Evolutionary conservation across 2,888 invertebrate genomes (phyloP).

Genomic region (Plagodis pulveraria): DNA sequence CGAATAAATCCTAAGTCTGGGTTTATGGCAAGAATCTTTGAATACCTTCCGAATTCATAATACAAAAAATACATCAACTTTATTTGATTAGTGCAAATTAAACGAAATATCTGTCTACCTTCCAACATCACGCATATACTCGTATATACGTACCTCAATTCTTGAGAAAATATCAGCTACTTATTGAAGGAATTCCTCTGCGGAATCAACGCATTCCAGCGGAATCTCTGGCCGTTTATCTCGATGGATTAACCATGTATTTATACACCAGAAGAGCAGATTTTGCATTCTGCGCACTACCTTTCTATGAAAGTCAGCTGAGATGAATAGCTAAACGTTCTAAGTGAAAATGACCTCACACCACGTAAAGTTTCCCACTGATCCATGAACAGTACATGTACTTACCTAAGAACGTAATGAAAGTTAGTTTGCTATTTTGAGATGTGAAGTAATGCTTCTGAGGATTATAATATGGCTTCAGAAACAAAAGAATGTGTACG

Average conservation of each 20-base stretch:
- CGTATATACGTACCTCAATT: not conserved
- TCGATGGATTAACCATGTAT: constrained; percentile 32
- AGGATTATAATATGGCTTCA: not conserved
- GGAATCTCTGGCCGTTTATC: constrained; percentile 19
- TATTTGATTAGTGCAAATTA: no score
- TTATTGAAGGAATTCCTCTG: constrained; percentile 6
- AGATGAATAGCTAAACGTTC: constrained; percentile 31
- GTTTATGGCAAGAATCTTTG: no score
- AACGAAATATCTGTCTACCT: no score
- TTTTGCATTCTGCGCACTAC: constrained; percentile 28
- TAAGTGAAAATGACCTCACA: constrained; percentile 30
- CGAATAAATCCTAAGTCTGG: no score
- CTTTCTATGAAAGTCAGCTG: constrained; percentile 35
- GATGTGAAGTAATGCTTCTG: constrained; percentile 1
- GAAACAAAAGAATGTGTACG: no score
- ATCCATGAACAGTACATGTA: constrained; percentile 12
- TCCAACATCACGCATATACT: no score
- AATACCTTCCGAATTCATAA: no score
- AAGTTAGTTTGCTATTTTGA: constrained; percentile 3
- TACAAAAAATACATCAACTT: no score
- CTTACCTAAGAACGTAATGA: constrained; percentile 3
- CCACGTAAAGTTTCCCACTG: constrained; percentile 14
- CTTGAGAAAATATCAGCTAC: not conserved
- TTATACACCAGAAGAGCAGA: constrained; percentile 20
- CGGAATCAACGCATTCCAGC: constrained; percentile 6